Evolutionary conservation across 2,888 invertebrate species (phyloP).

Genomic region (Epistrophella euchroma): DNA sequence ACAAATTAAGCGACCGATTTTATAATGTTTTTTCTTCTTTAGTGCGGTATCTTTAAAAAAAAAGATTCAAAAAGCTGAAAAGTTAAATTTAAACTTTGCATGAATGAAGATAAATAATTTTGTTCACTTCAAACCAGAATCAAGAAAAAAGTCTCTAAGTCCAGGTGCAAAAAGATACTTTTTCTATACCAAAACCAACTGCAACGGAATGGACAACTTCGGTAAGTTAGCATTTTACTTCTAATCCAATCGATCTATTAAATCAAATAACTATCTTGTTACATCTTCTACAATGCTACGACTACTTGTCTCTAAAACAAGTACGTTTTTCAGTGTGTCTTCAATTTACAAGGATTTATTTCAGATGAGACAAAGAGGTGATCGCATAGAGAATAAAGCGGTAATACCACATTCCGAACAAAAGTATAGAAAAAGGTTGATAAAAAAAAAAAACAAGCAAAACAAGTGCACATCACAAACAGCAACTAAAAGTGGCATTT

Average conservation of each 20-base stretch:
- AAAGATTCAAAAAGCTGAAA: no score
- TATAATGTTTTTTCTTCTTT: no score
- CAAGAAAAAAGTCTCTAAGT: no score
- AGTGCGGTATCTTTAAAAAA: no score
- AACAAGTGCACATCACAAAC: slow-evolving; percentile 15
- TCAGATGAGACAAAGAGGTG: slow-evolving; percentile 35
- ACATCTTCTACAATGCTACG: background rate
- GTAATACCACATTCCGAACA: slow-evolving; percentile 64
- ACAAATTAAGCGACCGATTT: no score
- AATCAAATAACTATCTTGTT: slow-evolving; percentile 62
- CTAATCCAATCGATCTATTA: slow-evolving; percentile 53
- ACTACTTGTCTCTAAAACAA: slow-evolving; percentile 6
- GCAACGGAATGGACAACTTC: background rate
- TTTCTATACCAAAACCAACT: background rate
- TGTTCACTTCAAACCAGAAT: background rate
- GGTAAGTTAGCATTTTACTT: slow-evolving; percentile 21
- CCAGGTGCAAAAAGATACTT: background rate
- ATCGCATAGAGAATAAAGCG: slow-evolving; percentile 40
- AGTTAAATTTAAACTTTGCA: no score
- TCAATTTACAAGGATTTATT: slow-evolving; percentile 58
- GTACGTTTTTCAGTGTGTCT: background rate
- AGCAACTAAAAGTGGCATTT: slow-evolving; percentile 39
- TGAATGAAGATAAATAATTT: no score
- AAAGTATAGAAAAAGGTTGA: slow-evolving; percentile 5
- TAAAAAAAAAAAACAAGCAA: slow-evolving; percentile 3